phyloP scores from a whole-genome alignment of 2,797 vertebrate genomes.

The Myotis vivesi region DNA sequence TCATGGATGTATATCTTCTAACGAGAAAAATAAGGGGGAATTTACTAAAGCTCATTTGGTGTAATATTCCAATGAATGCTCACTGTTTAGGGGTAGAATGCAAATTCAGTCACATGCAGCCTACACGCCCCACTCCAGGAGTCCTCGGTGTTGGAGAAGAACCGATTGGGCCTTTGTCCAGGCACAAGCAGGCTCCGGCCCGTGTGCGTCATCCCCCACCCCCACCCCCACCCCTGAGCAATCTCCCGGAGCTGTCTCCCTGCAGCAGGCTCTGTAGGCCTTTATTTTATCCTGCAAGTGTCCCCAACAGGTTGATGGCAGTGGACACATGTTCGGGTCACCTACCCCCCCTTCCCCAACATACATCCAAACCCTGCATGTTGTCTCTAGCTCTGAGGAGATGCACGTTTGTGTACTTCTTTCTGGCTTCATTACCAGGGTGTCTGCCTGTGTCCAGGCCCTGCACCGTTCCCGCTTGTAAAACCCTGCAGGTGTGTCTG shows the following conservation, averaged over 20 bases:
- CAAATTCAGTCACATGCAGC: background rate
- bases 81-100: accelerated
- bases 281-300: accelerated
- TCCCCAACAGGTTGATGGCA: background rate
- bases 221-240: background rate
- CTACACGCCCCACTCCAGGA: accelerated
- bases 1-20: accelerated
- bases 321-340: background rate
- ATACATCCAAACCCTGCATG: accelerated
- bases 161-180: accelerated
- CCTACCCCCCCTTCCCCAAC: background rate
- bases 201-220: accelerated
- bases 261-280: accelerated
- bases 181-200: accelerated
- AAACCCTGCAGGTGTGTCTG: constrained; percentile 86
- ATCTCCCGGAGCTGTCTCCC: background rate
- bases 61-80: background rate
- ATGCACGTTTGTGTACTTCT: accelerated
- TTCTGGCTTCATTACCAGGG: background rate
- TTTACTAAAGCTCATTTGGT: background rate
- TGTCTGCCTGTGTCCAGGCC: background rate
- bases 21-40: background rate
- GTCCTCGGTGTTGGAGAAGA: background rate
- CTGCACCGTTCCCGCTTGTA: background rate
- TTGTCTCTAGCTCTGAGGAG: accelerated